Conservation (phyloP, 2,113 vertebrate species). For the Echinops telfairi region DNA sequence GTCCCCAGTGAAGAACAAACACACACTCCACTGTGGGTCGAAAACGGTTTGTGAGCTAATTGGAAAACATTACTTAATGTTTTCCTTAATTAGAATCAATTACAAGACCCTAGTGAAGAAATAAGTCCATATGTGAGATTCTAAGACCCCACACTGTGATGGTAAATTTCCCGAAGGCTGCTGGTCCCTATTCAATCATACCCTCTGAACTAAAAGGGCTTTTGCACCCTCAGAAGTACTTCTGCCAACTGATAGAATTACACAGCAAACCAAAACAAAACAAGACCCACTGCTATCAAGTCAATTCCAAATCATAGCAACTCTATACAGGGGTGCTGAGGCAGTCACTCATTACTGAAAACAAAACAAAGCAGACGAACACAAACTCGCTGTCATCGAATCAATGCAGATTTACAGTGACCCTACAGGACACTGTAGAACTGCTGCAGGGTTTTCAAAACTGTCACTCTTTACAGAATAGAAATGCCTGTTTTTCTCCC, state of each 20-base stretch:
- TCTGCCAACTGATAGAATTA: neutral
- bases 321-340: too few species aligned
- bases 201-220: neutral
- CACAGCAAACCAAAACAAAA: too few species aligned
- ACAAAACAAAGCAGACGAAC: too few species aligned
- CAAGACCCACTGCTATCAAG: too few species aligned
- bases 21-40: constrained; percentile 57
- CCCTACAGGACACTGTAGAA: too few species aligned
- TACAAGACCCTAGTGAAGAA: constrained; percentile 71
- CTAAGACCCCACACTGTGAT: constrained; percentile 63
- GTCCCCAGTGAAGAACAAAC: constrained; percentile 66
- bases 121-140: constrained; percentile 69
- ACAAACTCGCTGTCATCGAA: too few species aligned
- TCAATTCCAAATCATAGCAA: too few species aligned
- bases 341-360: too few species aligned
- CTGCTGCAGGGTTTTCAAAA: too few species aligned
- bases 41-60: constrained; percentile 75
- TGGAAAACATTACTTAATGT: constrained; percentile 80
- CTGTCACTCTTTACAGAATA: too few species aligned
- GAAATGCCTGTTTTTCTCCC: too few species aligned
- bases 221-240: neutral
- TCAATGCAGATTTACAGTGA: too few species aligned
- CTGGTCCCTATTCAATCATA: neutral
- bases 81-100: constrained; percentile 81
- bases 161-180: constrained; percentile 64